These are phyloP conservation scores for Platypus cylindrus DNA, from an alignment of 2,888 invertebrate genomes.

Conservation along the genomic window DNA sequence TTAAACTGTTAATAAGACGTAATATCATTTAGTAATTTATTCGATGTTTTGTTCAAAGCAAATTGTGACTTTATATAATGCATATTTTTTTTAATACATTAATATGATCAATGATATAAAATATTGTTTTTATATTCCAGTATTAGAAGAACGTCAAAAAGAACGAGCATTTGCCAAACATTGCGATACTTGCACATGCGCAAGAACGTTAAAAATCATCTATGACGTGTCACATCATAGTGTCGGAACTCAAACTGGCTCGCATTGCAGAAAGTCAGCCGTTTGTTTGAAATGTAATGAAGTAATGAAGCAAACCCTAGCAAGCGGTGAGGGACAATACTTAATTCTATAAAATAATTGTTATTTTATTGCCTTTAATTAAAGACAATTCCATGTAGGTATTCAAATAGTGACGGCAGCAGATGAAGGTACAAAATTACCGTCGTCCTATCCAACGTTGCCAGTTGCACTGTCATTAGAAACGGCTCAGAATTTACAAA, in stretches of 20 bases:
- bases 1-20: too few species aligned
- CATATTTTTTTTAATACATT: neutral
- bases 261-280: slow-evolving; percentile 34
- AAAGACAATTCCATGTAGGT: too few species aligned
- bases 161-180: slow-evolving; percentile 67
- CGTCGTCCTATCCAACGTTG: slow-evolving; percentile 15
- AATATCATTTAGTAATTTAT: too few species aligned
- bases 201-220: slow-evolving; percentile 38
- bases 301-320: slow-evolving; percentile 1
- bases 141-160: slow-evolving; percentile 74
- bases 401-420: slow-evolving; percentile 23
- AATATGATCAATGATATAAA: neutral
- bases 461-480: slow-evolving; percentile 10
- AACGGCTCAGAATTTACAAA: slow-evolving; percentile 16
- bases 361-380: slow-evolving; percentile 5
- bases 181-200: slow-evolving; percentile 71
- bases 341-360: neutral
- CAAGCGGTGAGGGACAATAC: slow-evolving; percentile 2
- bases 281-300: slow-evolving; percentile 51
- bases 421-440: slow-evolving; percentile 18
- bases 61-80: neutral
- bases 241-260: slow-evolving; percentile 53
- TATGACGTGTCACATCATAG: slow-evolving; percentile 46
- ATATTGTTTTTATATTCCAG: slow-evolving; percentile 24
- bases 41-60: too few species aligned